A percentile compares a stretch with the other conserved stretches of the same genome.
These are phyloP conservation scores for Antheraea pernyi DNA, from an alignment of 1,140 invertebrate species.

Conservation along the genomic window DNA sequence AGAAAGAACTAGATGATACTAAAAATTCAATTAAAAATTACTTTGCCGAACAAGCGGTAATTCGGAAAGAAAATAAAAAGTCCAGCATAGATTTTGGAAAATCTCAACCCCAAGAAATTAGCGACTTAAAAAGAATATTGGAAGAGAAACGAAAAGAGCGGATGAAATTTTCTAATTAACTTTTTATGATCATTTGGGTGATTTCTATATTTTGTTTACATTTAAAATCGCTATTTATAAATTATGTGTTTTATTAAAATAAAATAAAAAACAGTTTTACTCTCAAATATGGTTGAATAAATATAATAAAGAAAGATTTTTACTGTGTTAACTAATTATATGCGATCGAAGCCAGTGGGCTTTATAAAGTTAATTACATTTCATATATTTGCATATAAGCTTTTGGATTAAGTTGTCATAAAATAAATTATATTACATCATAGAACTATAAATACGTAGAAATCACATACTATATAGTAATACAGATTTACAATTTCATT, in stretches of 20 bases:
- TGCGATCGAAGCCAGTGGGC: neutral
- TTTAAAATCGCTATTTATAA: neutral
- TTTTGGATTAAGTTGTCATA: slow-evolving; percentile 38
- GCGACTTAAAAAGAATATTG: slow-evolving; percentile 54
- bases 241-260: neutral
- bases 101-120: slow-evolving; percentile 51
- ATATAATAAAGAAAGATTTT: neutral
- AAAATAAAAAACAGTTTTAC: neutral
- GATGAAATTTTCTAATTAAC: slow-evolving; percentile 36
- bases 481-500: too few species aligned
- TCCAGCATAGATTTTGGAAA: slow-evolving; percentile 21
- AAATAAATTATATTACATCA: slow-evolving; percentile 32
- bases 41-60: slow-evolving; percentile 43
- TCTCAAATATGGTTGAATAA: neutral
- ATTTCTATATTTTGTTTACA: neutral
- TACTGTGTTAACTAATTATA: neutral
- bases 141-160: slow-evolving; percentile 57
- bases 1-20: slow-evolving; percentile 50
- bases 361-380: neutral
- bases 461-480: neutral
- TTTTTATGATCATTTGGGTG: neutral
- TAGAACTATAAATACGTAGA: slow-evolving; percentile 26
- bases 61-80: slow-evolving; percentile 46
- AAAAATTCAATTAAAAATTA: slow-evolving; percentile 51
- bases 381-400: slow-evolving; percentile 25